Evolutionary conservation across 92 coral and sea anemone species (phyloP).

Genomic region (Epizoanthus scotinus): DNA sequence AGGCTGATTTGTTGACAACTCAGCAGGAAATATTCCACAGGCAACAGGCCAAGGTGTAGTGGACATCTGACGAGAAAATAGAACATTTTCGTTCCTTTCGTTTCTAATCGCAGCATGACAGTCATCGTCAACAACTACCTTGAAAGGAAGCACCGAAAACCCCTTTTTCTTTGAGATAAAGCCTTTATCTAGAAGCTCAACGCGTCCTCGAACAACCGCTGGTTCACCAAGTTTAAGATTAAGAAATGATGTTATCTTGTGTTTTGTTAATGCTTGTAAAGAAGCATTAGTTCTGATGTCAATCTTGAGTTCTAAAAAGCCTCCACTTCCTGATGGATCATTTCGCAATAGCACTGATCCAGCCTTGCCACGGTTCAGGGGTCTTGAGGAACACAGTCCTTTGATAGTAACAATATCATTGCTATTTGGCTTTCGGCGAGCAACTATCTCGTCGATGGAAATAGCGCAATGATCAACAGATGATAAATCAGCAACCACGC

Average conservation of each 20-base stretch:
- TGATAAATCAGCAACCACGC: constrained; percentile 49
- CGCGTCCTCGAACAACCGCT: constrained; percentile 62
- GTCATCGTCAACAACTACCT: constrained; percentile 67
- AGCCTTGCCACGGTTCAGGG: constrained; percentile 38
- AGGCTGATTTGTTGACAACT: constrained; percentile 45
- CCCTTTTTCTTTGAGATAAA: constrained; percentile 35
- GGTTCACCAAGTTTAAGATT: constrained; percentile 50
- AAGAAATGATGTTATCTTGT: constrained; percentile 41
- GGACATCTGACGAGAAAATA: constrained; percentile 65
- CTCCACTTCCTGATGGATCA: constrained; percentile 47
- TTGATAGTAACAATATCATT: constrained; percentile 47
- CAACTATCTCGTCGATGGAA: constrained; percentile 51
- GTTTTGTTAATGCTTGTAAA: constrained; percentile 38
- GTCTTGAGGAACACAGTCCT: constrained; percentile 63
- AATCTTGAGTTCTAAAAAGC: constrained; percentile 51
- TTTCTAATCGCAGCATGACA: constrained; percentile 61
- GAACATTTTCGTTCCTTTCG: constrained; percentile 33
- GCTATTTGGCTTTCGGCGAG: constrained; percentile 26
- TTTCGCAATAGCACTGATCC: constrained; percentile 56
- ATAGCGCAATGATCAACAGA: constrained; percentile 12
- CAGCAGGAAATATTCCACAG: constrained; percentile 54
- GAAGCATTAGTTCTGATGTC: constrained; percentile 53
- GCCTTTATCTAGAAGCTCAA: constrained; percentile 45
- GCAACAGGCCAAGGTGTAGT: constrained; percentile 63
- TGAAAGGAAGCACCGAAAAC: constrained; percentile 47